Percentiles rank a stretch among this genome's conserved stretches.
These are phyloP conservation scores for Trachemys scripta DNA, from an alignment of 2,113 vertebrate species.

Conservation along the genomic window DNA sequence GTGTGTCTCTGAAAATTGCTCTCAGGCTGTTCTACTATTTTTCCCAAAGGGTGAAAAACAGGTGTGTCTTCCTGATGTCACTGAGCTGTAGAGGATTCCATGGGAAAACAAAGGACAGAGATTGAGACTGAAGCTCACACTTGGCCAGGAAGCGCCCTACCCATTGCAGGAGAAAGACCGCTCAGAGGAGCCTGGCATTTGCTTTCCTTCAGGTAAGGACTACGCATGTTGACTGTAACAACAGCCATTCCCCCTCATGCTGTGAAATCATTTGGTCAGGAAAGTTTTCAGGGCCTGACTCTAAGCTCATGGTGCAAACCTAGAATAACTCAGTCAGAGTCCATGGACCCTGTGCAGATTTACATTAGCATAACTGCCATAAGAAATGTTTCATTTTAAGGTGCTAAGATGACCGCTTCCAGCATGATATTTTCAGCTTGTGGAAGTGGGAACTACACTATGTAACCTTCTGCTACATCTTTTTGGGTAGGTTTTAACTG, in stretches of 20 bases:
- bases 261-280: background rate
- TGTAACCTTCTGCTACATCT: background rate
- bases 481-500: background rate
- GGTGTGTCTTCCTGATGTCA: background rate
- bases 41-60: conserved; percentile 23
- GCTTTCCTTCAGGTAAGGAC: conserved; percentile 38
- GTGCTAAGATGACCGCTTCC: background rate
- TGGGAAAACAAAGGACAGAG: conserved; percentile 33
- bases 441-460: background rate
- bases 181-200: background rate
- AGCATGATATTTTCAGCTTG: background rate
- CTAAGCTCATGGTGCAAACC: background rate
- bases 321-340: fast-evolving
- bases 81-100: background rate
- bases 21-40: background rate
- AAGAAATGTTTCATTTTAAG: fast-evolving
- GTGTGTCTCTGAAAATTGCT: background rate
- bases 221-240: fast-evolving
- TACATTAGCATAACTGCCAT: fast-evolving
- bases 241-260: fast-evolving
- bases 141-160: background rate
- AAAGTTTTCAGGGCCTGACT: background rate
- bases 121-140: background rate
- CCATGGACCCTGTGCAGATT: background rate
- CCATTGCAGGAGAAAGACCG: background rate